Evolutionary conservation across 2,888 invertebrate genomes (phyloP).

Genomic region (Polydrusus tereticollis): DNA sequence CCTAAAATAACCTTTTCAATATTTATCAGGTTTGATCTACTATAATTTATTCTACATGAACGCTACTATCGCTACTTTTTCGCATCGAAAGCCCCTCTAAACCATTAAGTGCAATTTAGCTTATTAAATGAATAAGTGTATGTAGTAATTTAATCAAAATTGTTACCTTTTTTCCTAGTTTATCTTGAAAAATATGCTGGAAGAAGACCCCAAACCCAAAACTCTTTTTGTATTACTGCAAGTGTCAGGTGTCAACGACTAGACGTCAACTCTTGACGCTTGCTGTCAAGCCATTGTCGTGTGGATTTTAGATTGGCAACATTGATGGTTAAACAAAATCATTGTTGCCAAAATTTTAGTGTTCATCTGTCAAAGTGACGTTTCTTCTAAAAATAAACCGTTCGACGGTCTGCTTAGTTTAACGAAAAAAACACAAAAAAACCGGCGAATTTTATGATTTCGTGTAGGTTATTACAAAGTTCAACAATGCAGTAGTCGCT

Average conservation of each 20-base stretch:
- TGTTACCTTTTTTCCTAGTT: constrained; percentile 13
- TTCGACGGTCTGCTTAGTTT: constrained; percentile 24
- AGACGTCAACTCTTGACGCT: background rate
- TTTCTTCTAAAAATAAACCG: constrained; percentile 20
- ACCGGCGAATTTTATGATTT: constrained; percentile 28
- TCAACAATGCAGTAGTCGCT: background rate
- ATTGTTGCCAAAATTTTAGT: constrained; percentile 18
- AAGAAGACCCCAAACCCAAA: background rate
- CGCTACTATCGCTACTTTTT: background rate
- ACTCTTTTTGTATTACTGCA: background rate
- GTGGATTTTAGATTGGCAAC: background rate
- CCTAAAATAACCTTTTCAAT: constrained; percentile 5
- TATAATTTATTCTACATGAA: constrained; percentile 8
- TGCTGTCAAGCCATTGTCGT: background rate
- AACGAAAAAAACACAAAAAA: constrained; percentile 31
- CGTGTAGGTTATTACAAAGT: background rate
- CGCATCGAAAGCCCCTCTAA: constrained; percentile 2
- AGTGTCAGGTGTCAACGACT: background rate
- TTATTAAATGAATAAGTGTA: background rate
- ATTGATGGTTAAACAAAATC: background rate
- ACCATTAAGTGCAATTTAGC: constrained; percentile 2
- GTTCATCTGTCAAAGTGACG: constrained; percentile 15
- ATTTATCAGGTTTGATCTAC: constrained; percentile 7
- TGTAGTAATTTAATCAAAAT: background rate
- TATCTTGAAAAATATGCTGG: background rate